Conservation (phyloP, 1,140 invertebrate genomes). For the Panagrolaimus sp. region DNA sequence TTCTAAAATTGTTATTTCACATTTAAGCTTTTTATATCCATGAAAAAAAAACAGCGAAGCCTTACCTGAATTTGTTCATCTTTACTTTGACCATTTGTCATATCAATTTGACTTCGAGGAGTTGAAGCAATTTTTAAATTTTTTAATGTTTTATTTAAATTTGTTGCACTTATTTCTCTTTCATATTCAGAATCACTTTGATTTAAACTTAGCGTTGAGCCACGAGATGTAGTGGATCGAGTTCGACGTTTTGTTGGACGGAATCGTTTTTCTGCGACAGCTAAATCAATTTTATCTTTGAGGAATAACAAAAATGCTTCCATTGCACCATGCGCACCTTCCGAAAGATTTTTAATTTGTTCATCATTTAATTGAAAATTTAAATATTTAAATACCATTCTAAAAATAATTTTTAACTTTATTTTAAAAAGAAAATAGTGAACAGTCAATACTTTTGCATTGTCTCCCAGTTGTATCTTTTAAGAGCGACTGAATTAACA, state of each 20-base stretch:
- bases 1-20: background rate
- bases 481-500: slow-evolving; percentile 13
- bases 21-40: background rate
- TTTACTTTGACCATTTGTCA: background rate
- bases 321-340: background rate
- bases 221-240: background rate
- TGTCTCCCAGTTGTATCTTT: slow-evolving; percentile 15
- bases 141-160: background rate
- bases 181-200: slow-evolving; percentile 9
- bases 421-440: too few species aligned
- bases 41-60: background rate
- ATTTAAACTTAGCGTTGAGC: background rate
- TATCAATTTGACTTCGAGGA: slow-evolving; percentile 3
- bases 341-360: background rate
- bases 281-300: slow-evolving; percentile 12
- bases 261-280: background rate
- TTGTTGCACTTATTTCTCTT: slow-evolving; percentile 3
- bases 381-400: slow-evolving; percentile 10
- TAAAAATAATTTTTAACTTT: background rate
- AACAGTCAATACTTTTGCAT: slow-evolving; percentile 13
- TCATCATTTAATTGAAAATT: slow-evolving; percentile 6
- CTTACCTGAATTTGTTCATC: slow-evolving; percentile 8
- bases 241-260: slow-evolving; percentile 1
- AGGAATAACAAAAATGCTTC: slow-evolving; percentile 9
- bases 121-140: slow-evolving; percentile 2